Evolutionary conservation across 2,888 invertebrate species (phyloP), one percentile per base, ranked within the genome.

Genomic region (Diadromus collaris): DNA sequence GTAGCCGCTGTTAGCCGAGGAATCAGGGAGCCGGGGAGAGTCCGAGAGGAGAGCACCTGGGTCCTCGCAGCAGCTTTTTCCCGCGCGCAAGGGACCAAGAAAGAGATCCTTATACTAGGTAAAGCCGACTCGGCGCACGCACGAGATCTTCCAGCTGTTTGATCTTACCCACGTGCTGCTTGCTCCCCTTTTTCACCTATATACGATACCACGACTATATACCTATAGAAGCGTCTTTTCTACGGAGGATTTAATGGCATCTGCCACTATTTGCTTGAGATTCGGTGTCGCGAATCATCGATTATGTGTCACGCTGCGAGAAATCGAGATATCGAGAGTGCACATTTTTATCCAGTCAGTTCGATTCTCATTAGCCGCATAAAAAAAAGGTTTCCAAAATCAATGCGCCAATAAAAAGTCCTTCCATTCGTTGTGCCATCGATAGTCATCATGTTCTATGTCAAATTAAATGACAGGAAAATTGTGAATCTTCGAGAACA

Each of bases 61-160:
- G 75, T 80, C 60, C 64, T 78, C 41, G 24, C 32, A 72, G 73
- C 61, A 75, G 72, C 54, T 77, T 76, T 69, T 76, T 74, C 69
- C 69, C 38, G 34, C 70, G 70, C 79, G 69, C 79, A 63, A 48
- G 83, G 84, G 56, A 27, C 83, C 84, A 86, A 88, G 87, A 88
- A 88, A 87, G 85, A 86, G 86, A 87, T 87, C 85, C 85, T 88
- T 86, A 83, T 82, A 65, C 78, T 65, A 63, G 61, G 70, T 21
- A 67, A 70, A 56, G 72, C 72, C 63, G 29, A 44, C 68, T 63
- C 73, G 77, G 79, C 83, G 82, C 86, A 86, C 85, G 87, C 88
- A 86, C 87, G 86, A 87, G 87, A 90, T 89, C 90, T 89, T 90
- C 90, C 90, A 90, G 90, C 89, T 90, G 90, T 90, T 90, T 89